Conservation (phyloP, 2,113 vertebrate genomes). For the Daboia siamensis region DNA sequence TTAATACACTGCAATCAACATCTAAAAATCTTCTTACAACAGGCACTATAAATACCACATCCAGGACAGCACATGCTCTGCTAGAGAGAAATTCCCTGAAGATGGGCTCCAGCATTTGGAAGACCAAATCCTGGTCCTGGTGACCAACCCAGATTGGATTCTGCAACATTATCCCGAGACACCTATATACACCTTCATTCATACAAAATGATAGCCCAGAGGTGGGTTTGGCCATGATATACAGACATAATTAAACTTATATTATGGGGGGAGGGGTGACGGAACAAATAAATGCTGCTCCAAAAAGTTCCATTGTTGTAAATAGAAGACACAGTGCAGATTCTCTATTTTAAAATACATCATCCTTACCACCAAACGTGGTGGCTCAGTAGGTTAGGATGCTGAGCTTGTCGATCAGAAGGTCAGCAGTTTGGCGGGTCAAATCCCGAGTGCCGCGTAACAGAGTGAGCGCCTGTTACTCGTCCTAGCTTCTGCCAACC, state of each 20-base stretch:
- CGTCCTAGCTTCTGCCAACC: too few species aligned
- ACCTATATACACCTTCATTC: background rate
- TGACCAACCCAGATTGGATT: background rate
- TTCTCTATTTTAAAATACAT: background rate
- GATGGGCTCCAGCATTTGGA: background rate
- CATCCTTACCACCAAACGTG: background rate
- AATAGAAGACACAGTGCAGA: background rate
- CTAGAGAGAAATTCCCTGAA: background rate
- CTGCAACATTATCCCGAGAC: background rate
- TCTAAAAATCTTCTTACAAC: background rate
- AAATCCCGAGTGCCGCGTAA: too few species aligned
- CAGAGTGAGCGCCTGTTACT: too few species aligned
- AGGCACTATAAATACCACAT: background rate
- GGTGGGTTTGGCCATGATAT: background rate
- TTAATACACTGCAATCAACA: background rate
- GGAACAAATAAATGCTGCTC: background rate
- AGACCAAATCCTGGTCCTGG: background rate
- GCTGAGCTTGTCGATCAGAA: too few species aligned
- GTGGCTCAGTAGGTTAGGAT: too few species aligned
- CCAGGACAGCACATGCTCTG: background rate
- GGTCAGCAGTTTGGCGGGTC: too few species aligned
- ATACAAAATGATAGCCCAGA: background rate
- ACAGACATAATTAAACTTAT: background rate
- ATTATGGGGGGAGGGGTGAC: background rate
- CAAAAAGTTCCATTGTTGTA: background rate